Conservation (phyloP, 2,113 vertebrate species). For the Ovis canadensis region DNA sequence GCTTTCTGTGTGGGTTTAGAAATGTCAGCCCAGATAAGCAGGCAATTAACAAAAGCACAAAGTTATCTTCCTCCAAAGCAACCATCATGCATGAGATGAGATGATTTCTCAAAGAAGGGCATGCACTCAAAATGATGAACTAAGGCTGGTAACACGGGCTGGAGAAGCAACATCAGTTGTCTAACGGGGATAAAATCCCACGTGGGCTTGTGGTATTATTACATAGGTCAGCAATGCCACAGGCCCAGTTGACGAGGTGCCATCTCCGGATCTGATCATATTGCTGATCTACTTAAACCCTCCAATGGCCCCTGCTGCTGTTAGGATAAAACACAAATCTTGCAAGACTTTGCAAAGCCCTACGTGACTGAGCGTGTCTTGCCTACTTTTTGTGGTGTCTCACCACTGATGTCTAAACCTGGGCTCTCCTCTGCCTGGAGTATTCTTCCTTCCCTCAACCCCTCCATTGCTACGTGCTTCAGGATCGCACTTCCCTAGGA, state of each 20-base stretch:
- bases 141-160: background rate
- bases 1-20: conserved; percentile 42
- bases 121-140: background rate
- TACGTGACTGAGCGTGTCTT: background rate
- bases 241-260: background rate
- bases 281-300: background rate
- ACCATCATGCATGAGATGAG: background rate
- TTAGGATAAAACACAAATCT: background rate
- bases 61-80: background rate
- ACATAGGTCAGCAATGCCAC: background rate
- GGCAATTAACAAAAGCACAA: background rate
- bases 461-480: background rate
- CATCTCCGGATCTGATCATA: background rate
- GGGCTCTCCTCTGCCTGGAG: background rate
- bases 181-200: background rate
- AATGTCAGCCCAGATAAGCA: conserved; percentile 51
- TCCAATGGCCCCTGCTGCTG: background rate
- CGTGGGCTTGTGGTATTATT: background rate
- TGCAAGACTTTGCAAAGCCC: background rate
- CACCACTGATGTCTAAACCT: background rate
- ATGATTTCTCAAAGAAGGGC: background rate
- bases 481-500: background rate
- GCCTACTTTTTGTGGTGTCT: background rate
- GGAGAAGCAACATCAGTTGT: background rate
- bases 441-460: background rate